Evolutionary conservation across 2,888 invertebrate species (phyloP), one percentile per base, ranked within the genome.

Genomic region (Leptothorax acervorum): DNA sequence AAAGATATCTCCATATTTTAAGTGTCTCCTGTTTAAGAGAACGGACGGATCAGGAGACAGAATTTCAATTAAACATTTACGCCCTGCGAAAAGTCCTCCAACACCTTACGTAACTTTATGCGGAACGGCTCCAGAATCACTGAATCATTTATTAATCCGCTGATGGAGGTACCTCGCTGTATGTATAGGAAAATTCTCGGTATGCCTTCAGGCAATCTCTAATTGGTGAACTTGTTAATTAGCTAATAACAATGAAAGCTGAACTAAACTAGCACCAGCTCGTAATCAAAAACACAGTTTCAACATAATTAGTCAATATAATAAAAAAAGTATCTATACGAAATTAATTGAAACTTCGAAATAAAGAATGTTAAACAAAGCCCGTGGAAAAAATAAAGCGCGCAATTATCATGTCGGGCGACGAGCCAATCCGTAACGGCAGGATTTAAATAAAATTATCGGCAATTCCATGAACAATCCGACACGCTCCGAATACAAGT

Each of bases 141-240:
- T 81, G 89, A 86, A 88, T 90, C 90, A 87, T 90, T 90, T 89
- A 90, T 90, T 86, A 85, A 90, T 87, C 81, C 82, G 53, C 78
- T 89, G 87, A 90, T 85, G 68, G 78, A 79, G 78, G 83, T 88
- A 82, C 66, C 74, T 82, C 57, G 18, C 68, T 60, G 63, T 53
- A 71, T 53, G 35, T 23, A 70, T 23, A 70, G 31, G 35, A 23
- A 9, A 35, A 45, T 65, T 66, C 76, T 63, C 82, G 35, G 76
- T 48, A n/a, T 71, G 42, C 55, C 31, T 18, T 60, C 4, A 42
- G 18, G 66, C 51, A 42, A 71, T 53, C 82, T 78, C 75, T 86
- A 90, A 90, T 90, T 90, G 84, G 82, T 53, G 81, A 81, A 89
- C 87, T 85, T 82, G 89, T 89, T 90, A 90, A 90, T 90, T 90